Percentiles rank a stretch among this genome's conserved stretches.
phyloP scores from a whole-genome alignment of 2,888 invertebrate species.

The Orthosia incerta region DNA sequence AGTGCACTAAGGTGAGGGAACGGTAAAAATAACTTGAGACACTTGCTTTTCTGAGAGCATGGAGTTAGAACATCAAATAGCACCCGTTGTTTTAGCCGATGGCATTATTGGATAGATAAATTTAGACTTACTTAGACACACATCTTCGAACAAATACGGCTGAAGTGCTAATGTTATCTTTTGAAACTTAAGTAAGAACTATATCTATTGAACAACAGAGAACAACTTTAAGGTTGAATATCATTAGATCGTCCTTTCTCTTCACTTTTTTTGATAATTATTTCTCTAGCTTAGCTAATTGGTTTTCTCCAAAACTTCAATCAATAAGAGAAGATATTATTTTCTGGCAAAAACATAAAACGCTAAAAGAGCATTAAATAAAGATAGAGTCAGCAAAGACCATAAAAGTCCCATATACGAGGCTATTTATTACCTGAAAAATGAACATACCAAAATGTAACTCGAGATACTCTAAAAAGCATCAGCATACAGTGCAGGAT shows the following conservation, averaged over 20 bases:
- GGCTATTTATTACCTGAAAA: neutral
- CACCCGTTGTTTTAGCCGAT: constrained; percentile 81
- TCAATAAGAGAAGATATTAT: neutral
- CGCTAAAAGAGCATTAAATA: neutral
- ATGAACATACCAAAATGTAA: neutral
- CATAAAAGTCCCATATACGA: neutral
- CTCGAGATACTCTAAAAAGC: constrained; percentile 38
- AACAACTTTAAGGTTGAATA: neutral
- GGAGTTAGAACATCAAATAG: constrained; percentile 79
- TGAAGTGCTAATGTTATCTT: constrained; percentile 31
- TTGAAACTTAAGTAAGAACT: constrained; percentile 1
- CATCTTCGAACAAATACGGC: constrained; percentile 31
- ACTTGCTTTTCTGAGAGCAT: constrained; percentile 76
- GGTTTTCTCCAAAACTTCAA: neutral
- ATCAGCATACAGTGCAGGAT: constrained; percentile 38
- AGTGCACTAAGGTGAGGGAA: constrained; percentile 76
- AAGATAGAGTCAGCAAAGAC: neutral
- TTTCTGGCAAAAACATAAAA: neutral
- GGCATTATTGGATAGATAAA: constrained; percentile 82
- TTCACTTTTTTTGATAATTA: neutral
- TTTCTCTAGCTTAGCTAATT: too few relatives aligned
- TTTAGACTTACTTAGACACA: constrained; percentile 65
- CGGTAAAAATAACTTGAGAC: constrained; percentile 85
- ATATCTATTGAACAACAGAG: neutral
- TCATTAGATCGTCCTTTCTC: neutral